A percentile compares a stretch with the other conserved stretches of the same genome.
Evolutionary conservation across 2,888 invertebrate species (phyloP).

Genomic region (Drosophila paramelanica): DNA sequence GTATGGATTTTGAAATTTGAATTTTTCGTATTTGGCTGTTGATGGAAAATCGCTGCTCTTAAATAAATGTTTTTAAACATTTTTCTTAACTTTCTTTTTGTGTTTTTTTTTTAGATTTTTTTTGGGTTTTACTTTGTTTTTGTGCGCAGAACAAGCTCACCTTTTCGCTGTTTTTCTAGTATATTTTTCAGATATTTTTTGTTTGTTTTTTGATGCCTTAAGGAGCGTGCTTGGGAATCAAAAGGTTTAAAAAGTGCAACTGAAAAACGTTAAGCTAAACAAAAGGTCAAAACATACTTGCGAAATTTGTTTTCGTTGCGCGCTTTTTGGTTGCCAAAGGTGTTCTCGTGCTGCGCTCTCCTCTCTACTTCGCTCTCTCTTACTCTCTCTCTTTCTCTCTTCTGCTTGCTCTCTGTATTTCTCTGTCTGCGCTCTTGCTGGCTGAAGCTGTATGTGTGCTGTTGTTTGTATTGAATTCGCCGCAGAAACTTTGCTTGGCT

Average conservation of each 20-base stretch:
- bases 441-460: conserved; percentile 20
- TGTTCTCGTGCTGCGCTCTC: conserved; percentile 55
- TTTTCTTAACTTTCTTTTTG: not conserved
- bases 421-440: conserved; percentile 37
- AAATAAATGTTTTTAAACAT: conserved; percentile 6
- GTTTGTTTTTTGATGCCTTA: conserved; percentile 18
- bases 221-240: conserved; percentile 29
- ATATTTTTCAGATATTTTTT: conserved; percentile 17
- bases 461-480: conserved; percentile 60
- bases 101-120: conserved; percentile 5
- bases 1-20: conserved; percentile 34
- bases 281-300: conserved; percentile 72
- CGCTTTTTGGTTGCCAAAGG: conserved; percentile 53
- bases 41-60: conserved; percentile 55
- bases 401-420: conserved; percentile 39
- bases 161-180: conserved; percentile 20
- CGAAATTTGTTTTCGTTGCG: conserved; percentile 55
- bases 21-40: conserved; percentile 38
- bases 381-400: conserved; percentile 17
- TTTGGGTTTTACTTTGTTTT: conserved; percentile 7
- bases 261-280: conserved; percentile 44
- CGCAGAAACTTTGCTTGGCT: conserved; percentile 56
- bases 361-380: conserved; percentile 15
- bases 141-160: conserved; percentile 47
- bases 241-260: conserved; percentile 36